Conservation (phyloP, 2,113 vertebrate genomes). For the Tauraco erythrolophus region DNA sequence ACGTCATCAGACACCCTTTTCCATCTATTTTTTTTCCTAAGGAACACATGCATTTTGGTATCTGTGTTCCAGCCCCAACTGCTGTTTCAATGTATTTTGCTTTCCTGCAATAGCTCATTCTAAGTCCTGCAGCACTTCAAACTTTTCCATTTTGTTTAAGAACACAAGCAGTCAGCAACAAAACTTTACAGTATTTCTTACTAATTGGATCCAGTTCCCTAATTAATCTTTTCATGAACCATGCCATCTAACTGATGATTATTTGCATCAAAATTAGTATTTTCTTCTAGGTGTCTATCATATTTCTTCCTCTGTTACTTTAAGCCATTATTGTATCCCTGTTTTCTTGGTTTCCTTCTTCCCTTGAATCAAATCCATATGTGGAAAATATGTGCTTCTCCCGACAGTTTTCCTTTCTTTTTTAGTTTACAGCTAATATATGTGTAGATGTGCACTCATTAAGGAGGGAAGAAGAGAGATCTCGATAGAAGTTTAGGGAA, state of each 20-base stretch:
- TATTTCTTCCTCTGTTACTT: background rate
- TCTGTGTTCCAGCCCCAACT: background rate
- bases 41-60: background rate
- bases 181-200: background rate
- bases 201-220: background rate
- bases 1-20: background rate
- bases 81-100: background rate
- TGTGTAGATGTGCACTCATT: background rate
- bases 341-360: constrained; percentile 18
- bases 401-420: background rate
- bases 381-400: background rate
- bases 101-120: background rate
- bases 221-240: background rate
- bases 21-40: background rate
- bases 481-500: background rate
- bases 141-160: background rate
- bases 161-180: background rate
- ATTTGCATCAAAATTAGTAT: constrained; percentile 13
- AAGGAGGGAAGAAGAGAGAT: background rate
- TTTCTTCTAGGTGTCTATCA: background rate
- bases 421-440: background rate
- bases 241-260: background rate
- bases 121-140: background rate
- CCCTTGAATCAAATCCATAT: constrained; percentile 38
- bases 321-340: background rate